Conservation (phyloP, 2,888 invertebrate genomes). For the Tachina grossa region DNA sequence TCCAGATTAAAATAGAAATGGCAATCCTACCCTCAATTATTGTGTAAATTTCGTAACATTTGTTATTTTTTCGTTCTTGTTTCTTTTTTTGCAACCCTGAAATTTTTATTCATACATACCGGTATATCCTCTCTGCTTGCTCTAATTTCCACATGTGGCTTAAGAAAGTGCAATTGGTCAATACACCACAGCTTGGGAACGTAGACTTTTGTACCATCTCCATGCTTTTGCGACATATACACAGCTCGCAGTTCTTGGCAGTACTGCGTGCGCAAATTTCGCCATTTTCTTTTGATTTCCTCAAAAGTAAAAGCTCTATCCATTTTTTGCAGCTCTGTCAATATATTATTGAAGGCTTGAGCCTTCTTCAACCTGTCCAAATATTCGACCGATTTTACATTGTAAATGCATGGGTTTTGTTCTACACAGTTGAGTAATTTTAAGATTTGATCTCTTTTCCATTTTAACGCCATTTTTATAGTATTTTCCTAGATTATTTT, state of each 20-base stretch:
- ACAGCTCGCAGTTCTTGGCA: conserved; percentile 9
- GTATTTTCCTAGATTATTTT: not conserved
- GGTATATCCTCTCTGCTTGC: not conserved
- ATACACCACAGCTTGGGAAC: conserved; percentile 44
- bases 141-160: not conserved
- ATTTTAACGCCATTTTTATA: conserved; percentile 14
- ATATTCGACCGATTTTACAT: conserved; percentile 31
- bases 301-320: conserved; percentile 6
- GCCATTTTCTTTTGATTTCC: conserved; percentile 52
- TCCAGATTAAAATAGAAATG: no score
- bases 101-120: not conserved
- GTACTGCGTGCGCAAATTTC: conserved; percentile 28
- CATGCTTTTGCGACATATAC: conserved; percentile 20
- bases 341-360: conserved; percentile 36
- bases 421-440: conserved; percentile 31
- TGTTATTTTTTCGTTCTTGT: no score
- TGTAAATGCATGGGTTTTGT: conserved; percentile 42
- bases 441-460: conserved; percentile 39
- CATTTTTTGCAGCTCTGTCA: conserved; percentile 12
- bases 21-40: no score
- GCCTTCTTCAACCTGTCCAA: conserved; percentile 41
- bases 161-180: conserved; percentile 11
- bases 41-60: no score
- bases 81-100: no score
- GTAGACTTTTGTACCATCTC: not conserved